Evolutionary conservation across 2,113 vertebrate genomes (phyloP).

Genomic region (Trichechus manatus): DNA sequence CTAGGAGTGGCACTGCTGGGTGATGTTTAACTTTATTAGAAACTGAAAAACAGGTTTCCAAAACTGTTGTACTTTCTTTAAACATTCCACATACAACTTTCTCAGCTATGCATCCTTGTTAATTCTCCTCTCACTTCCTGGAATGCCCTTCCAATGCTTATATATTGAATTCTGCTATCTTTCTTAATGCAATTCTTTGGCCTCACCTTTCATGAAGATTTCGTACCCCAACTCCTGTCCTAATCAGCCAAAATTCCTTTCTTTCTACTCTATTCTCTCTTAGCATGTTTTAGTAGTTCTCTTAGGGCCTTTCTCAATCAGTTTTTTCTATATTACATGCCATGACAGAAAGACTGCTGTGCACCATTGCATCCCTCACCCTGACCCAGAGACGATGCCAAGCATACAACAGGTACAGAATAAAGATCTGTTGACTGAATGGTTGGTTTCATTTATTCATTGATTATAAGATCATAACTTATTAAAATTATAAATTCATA

Average conservation of each 20-base stretch:
- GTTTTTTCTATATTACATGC: background rate
- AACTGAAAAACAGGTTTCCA: background rate
- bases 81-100: background rate
- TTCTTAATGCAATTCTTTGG: background rate
- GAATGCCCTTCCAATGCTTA: too few relatives aligned
- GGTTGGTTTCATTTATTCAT: background rate
- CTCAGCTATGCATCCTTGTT: background rate
- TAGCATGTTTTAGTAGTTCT: background rate
- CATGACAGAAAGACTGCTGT: background rate
- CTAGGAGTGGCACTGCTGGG: background rate
- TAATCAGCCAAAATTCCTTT: background rate
- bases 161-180: background rate
- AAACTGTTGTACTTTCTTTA: background rate
- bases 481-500: background rate
- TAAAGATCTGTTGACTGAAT: background rate
- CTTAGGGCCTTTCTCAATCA: background rate
- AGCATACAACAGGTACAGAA: background rate
- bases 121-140: background rate
- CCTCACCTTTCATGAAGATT: background rate
- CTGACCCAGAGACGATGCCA: background rate
- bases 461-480: background rate
- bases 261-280: background rate
- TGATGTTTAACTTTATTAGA: background rate
- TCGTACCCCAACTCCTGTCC: background rate
- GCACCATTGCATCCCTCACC: background rate